These are phyloP conservation scores for Bovichtus variegatus DNA, from an alignment of 2,797 vertebrate species.

Conservation along the genomic window DNA sequence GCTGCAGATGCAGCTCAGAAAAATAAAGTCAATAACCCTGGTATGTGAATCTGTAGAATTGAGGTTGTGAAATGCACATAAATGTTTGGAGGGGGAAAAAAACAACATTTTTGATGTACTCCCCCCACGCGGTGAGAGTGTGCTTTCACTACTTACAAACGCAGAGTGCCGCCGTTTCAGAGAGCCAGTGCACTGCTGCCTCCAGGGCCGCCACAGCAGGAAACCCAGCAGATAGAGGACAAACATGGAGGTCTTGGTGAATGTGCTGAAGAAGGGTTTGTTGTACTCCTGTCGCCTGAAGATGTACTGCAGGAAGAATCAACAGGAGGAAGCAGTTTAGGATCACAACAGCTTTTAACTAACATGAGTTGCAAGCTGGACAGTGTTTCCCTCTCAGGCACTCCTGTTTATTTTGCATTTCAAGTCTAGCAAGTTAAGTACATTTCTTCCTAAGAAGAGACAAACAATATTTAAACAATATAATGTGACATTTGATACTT, in stretches of 20 bases:
- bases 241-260: constrained; percentile 98
- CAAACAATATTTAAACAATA: neutral
- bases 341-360: neutral
- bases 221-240: constrained; percentile 96
- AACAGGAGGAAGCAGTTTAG: constrained; percentile 5
- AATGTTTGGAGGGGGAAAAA: neutral
- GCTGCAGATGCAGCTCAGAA: neutral
- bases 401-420: neutral
- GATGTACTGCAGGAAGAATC: constrained; percentile 88
- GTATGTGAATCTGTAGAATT: neutral
- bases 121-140: constrained; percentile 10
- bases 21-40: neutral
- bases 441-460: neutral
- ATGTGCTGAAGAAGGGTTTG: constrained; percentile 99
- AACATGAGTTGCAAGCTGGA: neutral
- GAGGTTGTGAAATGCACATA: neutral
- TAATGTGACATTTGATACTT: neutral
- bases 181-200: constrained; percentile 92
- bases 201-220: constrained; percentile 96
- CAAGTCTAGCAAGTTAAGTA: constrained; percentile 16
- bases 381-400: neutral
- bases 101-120: neutral
- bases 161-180: constrained; percentile 87
- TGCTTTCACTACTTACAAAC: constrained; percentile 87
- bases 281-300: constrained; percentile 93